Percentiles rank a stretch among this genome's conserved stretches.
These are phyloP conservation scores for Noctua fimbriata DNA, from an alignment of 2,888 invertebrate genomes.

Conservation along the genomic window DNA sequence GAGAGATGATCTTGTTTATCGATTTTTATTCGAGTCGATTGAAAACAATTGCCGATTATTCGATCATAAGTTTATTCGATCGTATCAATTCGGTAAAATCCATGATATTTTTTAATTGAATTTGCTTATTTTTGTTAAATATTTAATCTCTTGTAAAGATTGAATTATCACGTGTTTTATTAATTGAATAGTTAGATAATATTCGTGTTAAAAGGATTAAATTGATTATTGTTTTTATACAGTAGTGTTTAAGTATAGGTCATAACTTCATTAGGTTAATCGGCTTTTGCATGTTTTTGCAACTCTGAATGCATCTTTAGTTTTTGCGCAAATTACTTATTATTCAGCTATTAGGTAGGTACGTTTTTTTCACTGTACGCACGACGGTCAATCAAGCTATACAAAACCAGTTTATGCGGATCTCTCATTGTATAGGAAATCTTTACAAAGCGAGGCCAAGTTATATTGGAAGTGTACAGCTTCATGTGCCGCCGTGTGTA, in stretches of 20 bases:
- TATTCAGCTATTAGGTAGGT: background rate
- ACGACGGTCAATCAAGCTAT: too few relatives aligned
- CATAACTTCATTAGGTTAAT: constrained; percentile 3
- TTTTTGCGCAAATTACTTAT: constrained; percentile 4
- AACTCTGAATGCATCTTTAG: background rate
- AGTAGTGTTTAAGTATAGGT: constrained; percentile 22
- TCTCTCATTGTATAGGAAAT: too few relatives aligned
- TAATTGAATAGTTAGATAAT: constrained; percentile 27
- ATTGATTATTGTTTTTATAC: constrained; percentile 45
- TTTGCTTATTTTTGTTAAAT: constrained; percentile 23
- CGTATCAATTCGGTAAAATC: background rate
- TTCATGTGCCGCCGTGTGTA: too few relatives aligned
- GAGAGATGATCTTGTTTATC: constrained; percentile 25
- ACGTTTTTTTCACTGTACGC: background rate
- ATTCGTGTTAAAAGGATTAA: constrained; percentile 29
- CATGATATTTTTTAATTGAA: constrained; percentile 27
- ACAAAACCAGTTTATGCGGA: too few relatives aligned
- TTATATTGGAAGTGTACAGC: too few relatives aligned
- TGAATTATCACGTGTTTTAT: constrained; percentile 26
- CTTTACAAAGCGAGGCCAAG: too few relatives aligned
- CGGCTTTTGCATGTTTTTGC: constrained; percentile 25
- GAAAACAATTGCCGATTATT: constrained; percentile 25
- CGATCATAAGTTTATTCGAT: background rate
- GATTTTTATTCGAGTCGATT: constrained; percentile 23
- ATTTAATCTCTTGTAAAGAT: constrained; percentile 16